Conservation (phyloP, 1,140 invertebrate genomes). For the Pseudachorutes palmiensis region DNA sequence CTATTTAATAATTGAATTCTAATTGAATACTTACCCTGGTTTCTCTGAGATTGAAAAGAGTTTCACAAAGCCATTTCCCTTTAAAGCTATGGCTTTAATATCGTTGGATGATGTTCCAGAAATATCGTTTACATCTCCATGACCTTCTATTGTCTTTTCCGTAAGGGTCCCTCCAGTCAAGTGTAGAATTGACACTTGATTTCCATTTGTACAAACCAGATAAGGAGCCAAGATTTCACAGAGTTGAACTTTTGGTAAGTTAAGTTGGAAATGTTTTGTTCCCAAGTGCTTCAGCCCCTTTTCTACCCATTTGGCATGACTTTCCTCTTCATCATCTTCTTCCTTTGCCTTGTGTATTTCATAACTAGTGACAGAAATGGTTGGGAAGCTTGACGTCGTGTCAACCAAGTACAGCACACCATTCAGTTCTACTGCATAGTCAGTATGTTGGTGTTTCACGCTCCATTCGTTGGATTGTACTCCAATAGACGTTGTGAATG, state of each 20-base stretch:
- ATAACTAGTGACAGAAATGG: neutral
- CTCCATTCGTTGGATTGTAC: conserved; percentile 50
- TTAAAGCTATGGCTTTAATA: conserved; percentile 16
- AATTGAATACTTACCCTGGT: conserved; percentile 17
- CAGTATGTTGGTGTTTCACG: conserved; percentile 37
- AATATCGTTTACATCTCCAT: conserved; percentile 13
- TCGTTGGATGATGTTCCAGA: conserved; percentile 9
- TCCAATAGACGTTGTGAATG: conserved; percentile 66
- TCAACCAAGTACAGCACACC: conserved; percentile 27
- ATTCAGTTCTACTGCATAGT: conserved; percentile 14
- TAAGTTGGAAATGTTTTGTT: neutral
- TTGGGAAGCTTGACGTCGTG: conserved; percentile 1
- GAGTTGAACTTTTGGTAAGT: neutral
- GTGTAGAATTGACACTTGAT: conserved; percentile 19
- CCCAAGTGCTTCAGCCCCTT: neutral
- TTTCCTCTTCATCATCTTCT: conserved; percentile 9
- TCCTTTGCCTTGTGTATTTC: neutral
- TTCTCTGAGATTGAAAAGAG: conserved; percentile 25
- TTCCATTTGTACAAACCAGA: conserved; percentile 23
- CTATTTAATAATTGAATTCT: conserved; percentile 5
- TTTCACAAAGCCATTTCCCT: conserved; percentile 16
- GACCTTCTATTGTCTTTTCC: conserved; percentile 6
- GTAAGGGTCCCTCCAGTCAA: conserved; percentile 20
- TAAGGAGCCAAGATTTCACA: conserved; percentile 26
- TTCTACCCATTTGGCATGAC: neutral